Conservation (phyloP, 2,888 invertebrate species). For the Pemphredon lugubris region DNA sequence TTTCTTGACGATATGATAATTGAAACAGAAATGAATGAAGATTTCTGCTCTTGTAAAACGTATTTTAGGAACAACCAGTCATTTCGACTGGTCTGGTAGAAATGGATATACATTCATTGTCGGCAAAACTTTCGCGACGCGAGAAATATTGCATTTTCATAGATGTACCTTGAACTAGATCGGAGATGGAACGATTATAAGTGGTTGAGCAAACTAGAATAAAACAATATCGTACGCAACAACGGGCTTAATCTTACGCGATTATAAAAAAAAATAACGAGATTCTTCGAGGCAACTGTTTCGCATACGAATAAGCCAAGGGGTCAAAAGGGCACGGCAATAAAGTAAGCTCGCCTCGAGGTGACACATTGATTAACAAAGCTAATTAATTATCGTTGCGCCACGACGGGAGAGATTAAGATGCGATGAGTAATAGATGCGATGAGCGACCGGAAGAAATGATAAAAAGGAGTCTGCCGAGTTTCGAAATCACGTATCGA, state of each 20-base stretch:
- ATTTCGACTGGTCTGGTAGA: no score
- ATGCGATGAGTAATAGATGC: slow-evolving; percentile 25
- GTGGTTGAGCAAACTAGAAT: neutral
- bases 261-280: no score
- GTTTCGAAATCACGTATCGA: neutral
- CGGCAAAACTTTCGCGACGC: no score
- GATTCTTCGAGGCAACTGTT: neutral
- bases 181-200: neutral
- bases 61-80: no score
- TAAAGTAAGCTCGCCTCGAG: slow-evolving; percentile 16
- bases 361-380: slow-evolving; percentile 32
- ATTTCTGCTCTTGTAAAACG: no score
- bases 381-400: slow-evolving; percentile 46
- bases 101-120: no score
- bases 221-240: no score
- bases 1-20: no score
- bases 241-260: no score
- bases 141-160: no score
- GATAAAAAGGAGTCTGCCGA: neutral
- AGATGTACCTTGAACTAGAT: no score
- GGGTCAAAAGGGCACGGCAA: slow-evolving; percentile 22
- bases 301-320: slow-evolving; percentile 22
- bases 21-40: no score
- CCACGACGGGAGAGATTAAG: neutral
- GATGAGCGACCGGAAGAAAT: neutral